phyloP scores from a whole-genome alignment of 37 sponge, comb jelly and placozoan genomes.

The Chondrilla cf. caribensis region DNA sequence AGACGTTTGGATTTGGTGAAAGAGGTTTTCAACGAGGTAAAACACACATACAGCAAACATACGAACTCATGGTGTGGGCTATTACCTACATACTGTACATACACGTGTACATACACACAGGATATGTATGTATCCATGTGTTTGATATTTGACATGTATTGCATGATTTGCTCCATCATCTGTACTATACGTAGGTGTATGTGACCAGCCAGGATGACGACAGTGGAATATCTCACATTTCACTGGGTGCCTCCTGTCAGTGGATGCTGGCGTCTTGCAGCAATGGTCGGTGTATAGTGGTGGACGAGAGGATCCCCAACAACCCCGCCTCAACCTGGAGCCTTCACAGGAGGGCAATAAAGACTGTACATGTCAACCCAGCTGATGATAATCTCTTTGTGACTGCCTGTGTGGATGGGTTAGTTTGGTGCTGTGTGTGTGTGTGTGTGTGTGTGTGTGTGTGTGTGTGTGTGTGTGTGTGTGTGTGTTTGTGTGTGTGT shows the following conservation, averaged over 20 bases:
- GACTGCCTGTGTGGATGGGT: constrained; percentile 16
- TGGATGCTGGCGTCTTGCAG: not conserved
- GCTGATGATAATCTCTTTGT: not conserved
- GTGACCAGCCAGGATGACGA: not conserved
- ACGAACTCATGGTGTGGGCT: no score
- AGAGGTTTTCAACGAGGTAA: not conserved
- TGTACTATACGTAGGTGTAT: constrained; percentile 9
- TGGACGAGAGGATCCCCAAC: not conserved
- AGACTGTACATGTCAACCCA: constrained; percentile 14
- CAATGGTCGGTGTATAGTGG: not conserved
- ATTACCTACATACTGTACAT: not conserved
- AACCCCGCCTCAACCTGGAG: not conserved
- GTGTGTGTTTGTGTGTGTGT: no score
- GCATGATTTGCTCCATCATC: not conserved
- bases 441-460: no score
- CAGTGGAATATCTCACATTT: not conserved
- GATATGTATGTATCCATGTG: not conserved
- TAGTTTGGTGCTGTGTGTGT: no score
- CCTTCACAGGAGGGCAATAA: not conserved
- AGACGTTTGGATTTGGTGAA: not conserved
- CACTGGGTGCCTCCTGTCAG: not conserved
- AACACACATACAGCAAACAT: no score
- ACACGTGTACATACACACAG: not conserved
- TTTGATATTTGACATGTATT: not conserved
- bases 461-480: no score